Evolutionary conservation across 1,140 invertebrate genomes (phyloP), one percentile per base, ranked within the genome.

Genomic region (Eueides isabella): DNA sequence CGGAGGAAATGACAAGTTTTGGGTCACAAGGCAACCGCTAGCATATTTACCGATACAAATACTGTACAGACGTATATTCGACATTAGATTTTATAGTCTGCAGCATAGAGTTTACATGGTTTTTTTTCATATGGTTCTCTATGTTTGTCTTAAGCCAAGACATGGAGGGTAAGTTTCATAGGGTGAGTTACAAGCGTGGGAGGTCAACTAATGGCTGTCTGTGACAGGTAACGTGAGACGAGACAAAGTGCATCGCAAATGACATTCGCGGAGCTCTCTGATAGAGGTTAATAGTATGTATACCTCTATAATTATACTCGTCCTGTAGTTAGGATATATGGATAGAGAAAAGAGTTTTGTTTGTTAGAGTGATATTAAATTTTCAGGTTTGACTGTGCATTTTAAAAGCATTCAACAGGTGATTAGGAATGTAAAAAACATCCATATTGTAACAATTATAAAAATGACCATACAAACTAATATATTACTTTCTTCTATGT

Each of bases 181-280:
- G 88, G 87, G 89, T 86, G 85, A 83, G 85, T 89, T 85, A 70
- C 79, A 77, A 75, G 81, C 80, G 84, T 85, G 84, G 85, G 85
- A 89, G 87, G 91, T 92, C 87, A 91, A 73, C 81, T 92, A 92
- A 92, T 92, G 88, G 90, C 80, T 88, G 86, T 64, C 79, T 75
- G 84, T 88, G 88, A 90, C 91, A 92, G 88, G 89, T 92, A 91
- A 91, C 81, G 80, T 79, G 91, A 91, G 87, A 90, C 77, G 80
- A 72, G 85, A 89, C 88, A 91, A 91, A 92, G 89, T 92, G 91
- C 91, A 92, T 86, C 86, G 84, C 80, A 87, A 81, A 87, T 89
- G 89, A 90, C 87, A 85, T 87, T 81, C 78, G 78, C 74, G 79
- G 67, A 78, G 73, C 75, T 79, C 75, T 70, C 80, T 82, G 79